These are phyloP conservation scores for Esperia sulphurella DNA, from an alignment of 2,888 invertebrate species.

Conservation along the genomic window DNA sequence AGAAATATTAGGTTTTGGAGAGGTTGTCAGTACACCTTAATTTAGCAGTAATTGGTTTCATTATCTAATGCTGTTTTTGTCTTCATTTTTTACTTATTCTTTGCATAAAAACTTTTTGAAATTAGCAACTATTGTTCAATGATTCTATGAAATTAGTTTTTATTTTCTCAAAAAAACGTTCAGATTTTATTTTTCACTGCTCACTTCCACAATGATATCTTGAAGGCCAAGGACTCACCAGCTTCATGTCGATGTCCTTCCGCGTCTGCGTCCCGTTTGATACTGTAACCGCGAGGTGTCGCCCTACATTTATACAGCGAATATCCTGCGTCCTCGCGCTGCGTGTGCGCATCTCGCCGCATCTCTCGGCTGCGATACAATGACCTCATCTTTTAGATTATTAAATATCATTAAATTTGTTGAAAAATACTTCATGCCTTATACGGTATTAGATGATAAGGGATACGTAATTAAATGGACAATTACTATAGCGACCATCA, in stretches of 20 bases:
- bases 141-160: not conserved
- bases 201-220: conserved; percentile 31
- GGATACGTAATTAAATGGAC: too few relatives aligned
- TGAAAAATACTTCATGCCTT: not conserved
- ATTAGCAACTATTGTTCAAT: too few relatives aligned
- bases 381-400: conserved; percentile 48
- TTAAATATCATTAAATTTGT: not conserved
- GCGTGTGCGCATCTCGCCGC: conserved; percentile 46
- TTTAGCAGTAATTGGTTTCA: too few relatives aligned
- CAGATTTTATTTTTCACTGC: conserved; percentile 9
- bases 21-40: too few relatives aligned
- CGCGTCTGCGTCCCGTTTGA: conserved; percentile 49
- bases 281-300: conserved; percentile 61
- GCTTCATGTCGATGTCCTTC: conserved; percentile 72
- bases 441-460: too few relatives aligned
- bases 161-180: not conserved
- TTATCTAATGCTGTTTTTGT: too few relatives aligned
- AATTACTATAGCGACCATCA: too few relatives aligned
- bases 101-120: not conserved
- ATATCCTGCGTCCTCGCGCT: conserved; percentile 54
- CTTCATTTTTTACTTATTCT: not conserved
- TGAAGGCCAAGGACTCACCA: conserved; percentile 68
- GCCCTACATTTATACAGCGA: conserved; percentile 64
- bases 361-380: conserved; percentile 41
- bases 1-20: too few relatives aligned